Percentiles rank a stretch among this genome's conserved stretches.
phyloP scores from a whole-genome alignment of 2,113 vertebrate genomes.

The Paradoxurus hermaphroditus region DNA sequence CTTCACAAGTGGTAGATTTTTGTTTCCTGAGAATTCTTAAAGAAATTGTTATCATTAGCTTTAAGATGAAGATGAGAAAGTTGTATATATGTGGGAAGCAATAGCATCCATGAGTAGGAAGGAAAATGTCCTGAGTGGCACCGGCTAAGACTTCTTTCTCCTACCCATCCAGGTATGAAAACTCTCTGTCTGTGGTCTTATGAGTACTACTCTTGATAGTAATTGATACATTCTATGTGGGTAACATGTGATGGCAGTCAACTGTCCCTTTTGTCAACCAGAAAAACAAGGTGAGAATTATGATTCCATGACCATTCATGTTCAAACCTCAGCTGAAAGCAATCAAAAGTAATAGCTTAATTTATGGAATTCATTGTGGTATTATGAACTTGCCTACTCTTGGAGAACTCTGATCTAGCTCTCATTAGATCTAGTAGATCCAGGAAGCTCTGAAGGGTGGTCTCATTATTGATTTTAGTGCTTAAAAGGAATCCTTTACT shows the following conservation, averaged over 20 bases:
- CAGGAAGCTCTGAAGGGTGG: background rate
- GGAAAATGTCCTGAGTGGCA: background rate
- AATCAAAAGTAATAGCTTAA: background rate
- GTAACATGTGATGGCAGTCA: background rate
- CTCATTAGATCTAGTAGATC: background rate
- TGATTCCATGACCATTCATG: background rate
- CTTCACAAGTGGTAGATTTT: background rate
- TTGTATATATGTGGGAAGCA: background rate
- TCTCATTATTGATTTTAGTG: background rate
- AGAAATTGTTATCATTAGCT: background rate
- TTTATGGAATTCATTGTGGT: background rate
- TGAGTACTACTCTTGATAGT: background rate
- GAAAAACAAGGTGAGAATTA: background rate
- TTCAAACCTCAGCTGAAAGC: background rate
- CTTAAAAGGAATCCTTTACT: background rate
- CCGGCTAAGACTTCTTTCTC: background rate
- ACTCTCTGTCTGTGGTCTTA: background rate
- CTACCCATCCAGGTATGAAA: background rate
- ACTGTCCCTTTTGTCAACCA: background rate
- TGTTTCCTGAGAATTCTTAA: background rate
- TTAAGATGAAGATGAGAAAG: background rate
- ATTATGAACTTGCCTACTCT: background rate
- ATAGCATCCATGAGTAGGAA: background rate
- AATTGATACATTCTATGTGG: background rate
- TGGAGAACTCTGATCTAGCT: background rate